A percentile compares a stretch with the other conserved stretches of the same genome.
Evolutionary conservation across 1,140 invertebrate genomes (phyloP).

Genomic region (Mycetomoellerius zeteki): DNA sequence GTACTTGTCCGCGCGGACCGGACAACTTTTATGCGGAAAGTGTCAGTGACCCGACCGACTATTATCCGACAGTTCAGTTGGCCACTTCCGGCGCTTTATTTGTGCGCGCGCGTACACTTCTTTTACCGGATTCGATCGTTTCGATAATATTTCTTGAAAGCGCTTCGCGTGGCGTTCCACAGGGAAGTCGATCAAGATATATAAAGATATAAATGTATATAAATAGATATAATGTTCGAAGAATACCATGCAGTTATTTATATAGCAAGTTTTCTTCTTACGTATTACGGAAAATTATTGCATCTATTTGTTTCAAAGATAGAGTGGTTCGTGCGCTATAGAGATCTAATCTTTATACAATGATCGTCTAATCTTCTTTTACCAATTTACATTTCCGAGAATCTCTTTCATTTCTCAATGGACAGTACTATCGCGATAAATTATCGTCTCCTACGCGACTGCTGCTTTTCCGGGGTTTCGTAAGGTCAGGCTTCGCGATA

Average conservation of each 20-base stretch:
- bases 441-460: conserved; percentile 75
- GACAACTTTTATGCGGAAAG: conserved; percentile 77
- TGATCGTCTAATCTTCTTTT: conserved; percentile 21
- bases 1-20: conserved; percentile 63
- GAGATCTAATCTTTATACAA: background rate
- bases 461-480: conserved; percentile 72
- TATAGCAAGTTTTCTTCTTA: background rate
- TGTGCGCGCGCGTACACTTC: background rate
- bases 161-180: background rate
- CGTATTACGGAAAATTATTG: background rate
- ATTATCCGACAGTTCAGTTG: conserved; percentile 75
- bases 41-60: conserved; percentile 79
- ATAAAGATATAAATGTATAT: too few species aligned
- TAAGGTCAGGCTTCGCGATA: conserved; percentile 68
- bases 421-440: conserved; percentile 74
- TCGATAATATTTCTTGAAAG: background rate
- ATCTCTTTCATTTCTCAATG: conserved; percentile 68
- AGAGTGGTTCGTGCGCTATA: background rate
- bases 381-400: conserved; percentile 33
- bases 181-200: background rate
- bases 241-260: background rate
- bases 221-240: background rate
- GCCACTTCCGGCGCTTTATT: conserved; percentile 78
- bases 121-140: background rate
- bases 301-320: background rate